A percentile compares a stretch with the other conserved stretches of the same genome.
Conservation (phyloP, 2,888 invertebrate genomes). For the Blastobasis adustella region DNA sequence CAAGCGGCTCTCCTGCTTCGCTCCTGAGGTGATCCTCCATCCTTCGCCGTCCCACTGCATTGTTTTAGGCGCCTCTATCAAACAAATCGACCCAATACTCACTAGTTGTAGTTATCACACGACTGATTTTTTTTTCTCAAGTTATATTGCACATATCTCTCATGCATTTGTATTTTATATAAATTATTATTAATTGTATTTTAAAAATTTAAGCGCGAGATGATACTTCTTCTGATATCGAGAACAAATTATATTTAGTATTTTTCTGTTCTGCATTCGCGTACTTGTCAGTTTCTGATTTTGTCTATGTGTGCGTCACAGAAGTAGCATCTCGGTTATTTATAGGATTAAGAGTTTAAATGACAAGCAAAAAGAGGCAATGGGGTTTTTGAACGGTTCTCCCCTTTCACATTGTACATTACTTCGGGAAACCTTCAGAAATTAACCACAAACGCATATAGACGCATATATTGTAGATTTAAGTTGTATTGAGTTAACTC, state of each 20-base stretch:
- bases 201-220: conserved; percentile 6
- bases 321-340: conserved; percentile 25
- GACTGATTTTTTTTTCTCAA: conserved; percentile 48
- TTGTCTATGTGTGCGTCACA: conserved; percentile 22
- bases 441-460: conserved; percentile 42
- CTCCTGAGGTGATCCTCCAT: conserved; percentile 22
- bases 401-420: conserved; percentile 57
- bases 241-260: conserved; percentile 1
- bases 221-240: conserved; percentile 8
- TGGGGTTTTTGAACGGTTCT: conserved; percentile 62
- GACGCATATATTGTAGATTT: conserved; percentile 19
- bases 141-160: conserved; percentile 49
- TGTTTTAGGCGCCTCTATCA: conserved; percentile 13
- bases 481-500: conserved; percentile 17
- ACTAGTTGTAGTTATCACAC: conserved; percentile 43
- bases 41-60: conserved; percentile 9
- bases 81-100: conserved; percentile 46
- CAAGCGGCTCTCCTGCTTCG: conserved; percentile 29
- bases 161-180: conserved; percentile 59
- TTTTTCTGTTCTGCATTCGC: conserved; percentile 4
- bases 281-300: not conserved
- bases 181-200: conserved; percentile 30
- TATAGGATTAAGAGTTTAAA: conserved; percentile 36
- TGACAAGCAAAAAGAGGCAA: conserved; percentile 71
- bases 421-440: conserved; percentile 57